phyloP scores from a whole-genome alignment of 2,113 vertebrate genomes.

The Oncorhynchus masou region DNA sequence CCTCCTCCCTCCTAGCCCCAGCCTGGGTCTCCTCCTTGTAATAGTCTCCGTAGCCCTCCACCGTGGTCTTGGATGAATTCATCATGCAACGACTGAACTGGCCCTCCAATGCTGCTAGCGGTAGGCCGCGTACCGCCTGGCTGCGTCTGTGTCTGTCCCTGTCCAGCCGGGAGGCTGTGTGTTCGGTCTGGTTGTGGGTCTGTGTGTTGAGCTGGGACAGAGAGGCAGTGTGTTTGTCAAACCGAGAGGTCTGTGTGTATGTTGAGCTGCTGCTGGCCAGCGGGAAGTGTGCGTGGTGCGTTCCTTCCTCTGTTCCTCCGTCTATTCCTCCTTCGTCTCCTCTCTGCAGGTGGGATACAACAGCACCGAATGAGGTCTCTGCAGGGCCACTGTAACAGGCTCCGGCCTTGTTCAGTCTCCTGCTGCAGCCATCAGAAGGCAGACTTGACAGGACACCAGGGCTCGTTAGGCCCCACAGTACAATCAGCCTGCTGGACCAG shows the following conservation, averaged over 20 bases:
- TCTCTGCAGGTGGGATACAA: constrained; percentile 64
- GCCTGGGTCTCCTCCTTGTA: neutral
- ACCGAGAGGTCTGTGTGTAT: too few relatives aligned
- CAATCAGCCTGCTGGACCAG: constrained; percentile 62
- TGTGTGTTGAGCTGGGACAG: too few relatives aligned
- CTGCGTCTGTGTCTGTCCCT: constrained; percentile 41
- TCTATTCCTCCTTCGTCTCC: neutral
- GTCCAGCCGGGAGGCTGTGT: constrained; percentile 7
- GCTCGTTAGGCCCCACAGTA: constrained; percentile 68
- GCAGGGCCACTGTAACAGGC: constrained; percentile 53
- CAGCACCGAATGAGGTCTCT: constrained; percentile 72
- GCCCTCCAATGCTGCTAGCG: constrained; percentile 36
- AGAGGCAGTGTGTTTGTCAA: too few relatives aligned
- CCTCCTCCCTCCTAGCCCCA: constrained; percentile 17
- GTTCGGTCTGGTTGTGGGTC: too few relatives aligned
- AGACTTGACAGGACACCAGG: constrained; percentile 53
- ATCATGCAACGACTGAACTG: constrained; percentile 35
- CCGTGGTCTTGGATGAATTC: constrained; percentile 46
- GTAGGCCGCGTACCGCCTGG: constrained; percentile 25
- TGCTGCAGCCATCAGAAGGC: neutral
- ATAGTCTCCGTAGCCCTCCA: constrained; percentile 13
- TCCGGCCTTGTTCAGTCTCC: too few relatives aligned
- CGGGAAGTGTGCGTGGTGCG: constrained; percentile 48
- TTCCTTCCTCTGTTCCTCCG: neutral
- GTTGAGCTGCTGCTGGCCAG: constrained; percentile 36